phyloP scores from a whole-genome alignment of 2,113 vertebrate genomes.

The Anguilla rostrata region DNA sequence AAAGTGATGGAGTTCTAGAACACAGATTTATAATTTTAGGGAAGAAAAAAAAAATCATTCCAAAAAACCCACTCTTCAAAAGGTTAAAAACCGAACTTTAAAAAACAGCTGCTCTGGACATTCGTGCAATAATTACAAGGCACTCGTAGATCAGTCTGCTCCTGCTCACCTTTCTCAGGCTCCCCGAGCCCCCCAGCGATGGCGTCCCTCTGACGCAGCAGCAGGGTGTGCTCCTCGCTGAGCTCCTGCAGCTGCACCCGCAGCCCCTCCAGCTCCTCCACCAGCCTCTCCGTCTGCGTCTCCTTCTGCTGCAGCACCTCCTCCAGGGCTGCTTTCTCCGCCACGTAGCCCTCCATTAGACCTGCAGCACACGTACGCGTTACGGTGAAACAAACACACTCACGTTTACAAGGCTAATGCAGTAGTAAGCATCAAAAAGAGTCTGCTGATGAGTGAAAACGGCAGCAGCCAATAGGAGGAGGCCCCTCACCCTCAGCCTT shows the following conservation, averaged over 20 bases:
- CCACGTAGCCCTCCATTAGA: slow-evolving; percentile 72
- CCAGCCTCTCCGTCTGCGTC: slow-evolving; percentile 73
- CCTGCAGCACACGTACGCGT: slow-evolving; percentile 68
- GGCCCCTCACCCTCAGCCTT: slow-evolving; percentile 80
- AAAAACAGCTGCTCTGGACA: neutral
- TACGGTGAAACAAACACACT: neutral
- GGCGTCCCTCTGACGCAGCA: slow-evolving; percentile 62
- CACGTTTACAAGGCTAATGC: too few species aligned
- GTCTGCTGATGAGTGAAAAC: too few species aligned
- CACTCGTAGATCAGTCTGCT: neutral
- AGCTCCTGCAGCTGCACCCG: slow-evolving; percentile 64
- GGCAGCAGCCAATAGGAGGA: neutral
- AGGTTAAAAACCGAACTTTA: neutral
- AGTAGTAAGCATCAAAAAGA: too few species aligned
- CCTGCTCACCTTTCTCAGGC: slow-evolving; percentile 64
- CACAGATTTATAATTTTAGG: too few species aligned
- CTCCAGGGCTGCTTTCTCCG: slow-evolving; percentile 69
- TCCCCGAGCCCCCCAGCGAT: slow-evolving; percentile 62
- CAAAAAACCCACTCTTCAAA: too few species aligned
- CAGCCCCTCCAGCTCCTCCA: slow-evolving; percentile 80
- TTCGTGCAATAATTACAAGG: neutral
- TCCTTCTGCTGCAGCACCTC: slow-evolving; percentile 80
- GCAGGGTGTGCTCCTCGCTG: slow-evolving; percentile 47
- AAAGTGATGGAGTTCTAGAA: too few species aligned
- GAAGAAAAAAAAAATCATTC: too few species aligned